Evolutionary conservation across 2,113 vertebrate genomes (phyloP).

Genomic region (Morone saxatilis): DNA sequence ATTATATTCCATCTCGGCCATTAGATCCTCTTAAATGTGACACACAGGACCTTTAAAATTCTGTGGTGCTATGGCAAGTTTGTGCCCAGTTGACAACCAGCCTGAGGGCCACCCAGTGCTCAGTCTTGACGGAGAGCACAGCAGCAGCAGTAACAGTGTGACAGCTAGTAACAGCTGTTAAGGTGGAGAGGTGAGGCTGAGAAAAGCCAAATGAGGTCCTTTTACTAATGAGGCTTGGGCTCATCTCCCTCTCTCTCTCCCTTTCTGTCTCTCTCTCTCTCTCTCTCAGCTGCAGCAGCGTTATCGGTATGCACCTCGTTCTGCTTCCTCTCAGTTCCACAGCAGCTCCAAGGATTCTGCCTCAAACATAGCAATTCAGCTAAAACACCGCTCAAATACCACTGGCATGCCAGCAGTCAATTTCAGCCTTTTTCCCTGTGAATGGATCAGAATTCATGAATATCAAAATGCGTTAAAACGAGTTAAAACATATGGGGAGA

Average conservation of each 20-base stretch:
- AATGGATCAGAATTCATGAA: slow-evolving; percentile 68
- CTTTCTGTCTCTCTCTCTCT: slow-evolving; percentile 21
- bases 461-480: slow-evolving; percentile 44
- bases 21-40: no score
- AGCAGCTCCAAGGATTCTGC: slow-evolving; percentile 68
- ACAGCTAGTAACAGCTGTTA: slow-evolving; percentile 73
- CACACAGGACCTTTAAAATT: neutral
- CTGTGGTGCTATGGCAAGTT: slow-evolving; percentile 13
- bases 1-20: no score
- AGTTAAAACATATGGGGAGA: slow-evolving; percentile 33
- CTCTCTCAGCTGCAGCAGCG: slow-evolving; percentile 65
- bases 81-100: slow-evolving; percentile 28
- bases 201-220: slow-evolving; percentile 73
- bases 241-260: slow-evolving; percentile 38
- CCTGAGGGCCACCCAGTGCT: slow-evolving; percentile 39
- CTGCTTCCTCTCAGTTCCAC: slow-evolving; percentile 70
- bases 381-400: slow-evolving; percentile 62
- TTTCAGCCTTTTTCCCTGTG: slow-evolving; percentile 34
- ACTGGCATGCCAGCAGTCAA: slow-evolving; percentile 55
- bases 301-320: slow-evolving; percentile 77
- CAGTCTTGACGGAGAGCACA: slow-evolving; percentile 19
- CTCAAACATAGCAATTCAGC: slow-evolving; percentile 71
- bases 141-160: slow-evolving; percentile 34
- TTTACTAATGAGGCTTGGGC: slow-evolving; percentile 75
- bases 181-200: slow-evolving; percentile 72